Evolutionary conservation across 2,888 invertebrate genomes (phyloP), one percentile per base, ranked within the genome.

Genomic region (Nemotelus pantherinus): DNA sequence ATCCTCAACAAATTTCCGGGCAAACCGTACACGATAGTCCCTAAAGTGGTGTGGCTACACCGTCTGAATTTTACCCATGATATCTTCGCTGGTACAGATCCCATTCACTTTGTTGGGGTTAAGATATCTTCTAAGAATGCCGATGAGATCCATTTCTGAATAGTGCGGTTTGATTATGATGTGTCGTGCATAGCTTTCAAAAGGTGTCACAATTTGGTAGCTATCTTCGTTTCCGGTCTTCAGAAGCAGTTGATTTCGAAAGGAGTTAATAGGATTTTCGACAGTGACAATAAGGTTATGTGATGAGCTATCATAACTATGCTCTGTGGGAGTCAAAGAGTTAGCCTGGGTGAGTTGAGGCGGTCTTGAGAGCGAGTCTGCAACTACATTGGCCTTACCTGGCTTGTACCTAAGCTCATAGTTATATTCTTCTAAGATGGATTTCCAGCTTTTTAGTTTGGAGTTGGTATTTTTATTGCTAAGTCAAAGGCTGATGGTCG

Each of bases 381-480:
- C 78, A 6, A 80, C 79, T 2, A 78, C 74, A 44, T 80, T 80
- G 2, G 77, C 53, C 55, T 76, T 80, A 0, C 80, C 78, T 3
- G 79, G 77, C 57, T 74, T 79, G 43, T 79, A 78, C 6, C 39
- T 45, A 2, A 75, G 10, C 41, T 75, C 63, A 4, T 63, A 60
- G 39, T 75, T 75, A 25, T 75, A 79, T 41, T 80, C 80, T 39
- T 79, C 79, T 39, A 80, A 41, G 4, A 77, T 77, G 3, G 72
- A 60, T 60, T 80, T 80, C 80, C 81, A 80, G 1, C 80, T 60
- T 58, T 80, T 81, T 10, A 81, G 77, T 45, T 81, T 81, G 6
- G 72, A 74, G 64, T 72, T 81, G 53, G 63, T 80, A 64, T 48
- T 81, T 79, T 79, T 79, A 43, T 81, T 80, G 6, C 80, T 79